phyloP scores from a whole-genome alignment of 1,140 invertebrate genomes.

The Trichonephila clavipes region DNA sequence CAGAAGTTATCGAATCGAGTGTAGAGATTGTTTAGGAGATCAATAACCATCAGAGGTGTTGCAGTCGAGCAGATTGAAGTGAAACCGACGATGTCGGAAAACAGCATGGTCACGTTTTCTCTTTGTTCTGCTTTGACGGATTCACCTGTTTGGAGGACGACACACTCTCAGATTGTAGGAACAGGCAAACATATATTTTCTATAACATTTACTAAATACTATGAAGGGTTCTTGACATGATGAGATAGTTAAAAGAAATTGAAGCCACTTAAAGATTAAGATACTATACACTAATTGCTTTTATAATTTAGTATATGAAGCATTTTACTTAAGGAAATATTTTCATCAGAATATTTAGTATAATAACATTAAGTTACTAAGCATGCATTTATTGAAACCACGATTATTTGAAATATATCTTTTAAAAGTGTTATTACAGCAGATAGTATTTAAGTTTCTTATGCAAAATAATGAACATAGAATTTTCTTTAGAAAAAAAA shows the following conservation, averaged over 20 bases:
- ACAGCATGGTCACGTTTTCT: conserved; percentile 96
- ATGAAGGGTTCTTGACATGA: not conserved
- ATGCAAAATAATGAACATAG: too few species aligned
- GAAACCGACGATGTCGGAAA: conserved; percentile 99
- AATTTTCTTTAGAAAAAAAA: too few species aligned
- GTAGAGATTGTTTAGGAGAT: conserved; percentile 97
- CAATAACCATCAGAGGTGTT: conserved; percentile 94
- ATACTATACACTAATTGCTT: too few species aligned
- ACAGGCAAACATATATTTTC: conserved; percentile 83
- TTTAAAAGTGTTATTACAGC: too few species aligned
- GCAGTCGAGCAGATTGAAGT: conserved; percentile 97
- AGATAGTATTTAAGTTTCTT: too few species aligned
- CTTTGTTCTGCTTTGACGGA: conserved; percentile 97
- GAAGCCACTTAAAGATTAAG: not conserved
- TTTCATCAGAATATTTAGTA: too few species aligned
- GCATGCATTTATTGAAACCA: too few species aligned
- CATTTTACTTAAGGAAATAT: too few species aligned
- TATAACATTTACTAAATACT: conserved; percentile 81
- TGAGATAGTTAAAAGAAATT: not conserved
- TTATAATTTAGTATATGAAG: too few species aligned
- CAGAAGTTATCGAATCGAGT: conserved; percentile 97
- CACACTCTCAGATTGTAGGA: not conserved
- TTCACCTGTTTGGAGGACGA: conserved; percentile 83
- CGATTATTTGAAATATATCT: too few species aligned
- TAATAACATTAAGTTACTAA: too few species aligned